Base-by-base conservation (phyloP, 2,888 invertebrate genomes). In the Cepaea hortensis region DNA sequence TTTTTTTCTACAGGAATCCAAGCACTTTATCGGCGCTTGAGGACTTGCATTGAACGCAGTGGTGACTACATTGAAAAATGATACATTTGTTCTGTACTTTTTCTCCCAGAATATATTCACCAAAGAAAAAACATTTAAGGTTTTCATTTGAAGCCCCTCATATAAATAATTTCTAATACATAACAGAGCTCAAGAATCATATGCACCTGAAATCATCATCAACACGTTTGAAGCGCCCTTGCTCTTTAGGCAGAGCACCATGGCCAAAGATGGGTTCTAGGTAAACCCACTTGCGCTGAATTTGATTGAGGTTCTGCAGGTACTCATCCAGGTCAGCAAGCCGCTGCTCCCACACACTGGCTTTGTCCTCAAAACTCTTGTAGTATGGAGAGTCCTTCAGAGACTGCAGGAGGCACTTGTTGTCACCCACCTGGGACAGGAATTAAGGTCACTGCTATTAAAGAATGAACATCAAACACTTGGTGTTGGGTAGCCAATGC, bases 211-310 rank as follows among this genome's bases (percentile, higher is more conserved):
- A 98, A 92, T 98, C 98, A 92, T 97, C 96, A 94, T 98, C 97
- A 20, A 98, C 96, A 91, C 97, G 96, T 84, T 97, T 96, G 94
- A 99, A 98, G 72, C 97, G 94, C 0, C 95, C 95, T 91, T 96
- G 96, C 93, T 97, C 97, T 88, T 96, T 96, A 68, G 96, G 96
- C 85, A 97, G 94, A 1, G 97, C 96, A 13, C 97, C 97, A 85
- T 96, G 96, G 1, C 96, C 96, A 93, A 99, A 97, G 88, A 99
- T 98, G 0, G 99, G 99, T 94, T 99, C 99, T 91, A 99, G 95
- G 94, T 99, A 99, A 70, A 99, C 96, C 99, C 99, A 99, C 93
- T 98, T 98, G 91, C 97, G 95, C 94, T 98, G 98, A 23, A 98
- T 96, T 91, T 96, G 96, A 90, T 96, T 97, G 81, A 98, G 95